phyloP scores from a whole-genome alignment of 2,113 vertebrate species.

The Pristiophorus japonicus region DNA sequence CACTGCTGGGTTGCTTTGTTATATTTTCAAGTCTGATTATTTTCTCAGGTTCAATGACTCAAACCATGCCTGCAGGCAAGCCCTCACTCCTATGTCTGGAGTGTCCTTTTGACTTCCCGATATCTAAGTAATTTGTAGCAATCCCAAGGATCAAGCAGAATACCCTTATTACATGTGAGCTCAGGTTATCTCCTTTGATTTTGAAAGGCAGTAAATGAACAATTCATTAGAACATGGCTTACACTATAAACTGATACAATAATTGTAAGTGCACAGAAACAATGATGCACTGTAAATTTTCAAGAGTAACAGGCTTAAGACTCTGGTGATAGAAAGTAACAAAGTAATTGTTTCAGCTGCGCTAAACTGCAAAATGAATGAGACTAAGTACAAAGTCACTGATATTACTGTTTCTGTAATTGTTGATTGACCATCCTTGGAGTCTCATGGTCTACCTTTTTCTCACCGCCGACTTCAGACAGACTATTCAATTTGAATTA shows the following conservation, averaged over 20 bases:
- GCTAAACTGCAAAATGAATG: background rate
- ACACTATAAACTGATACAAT: background rate
- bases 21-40: background rate
- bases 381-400: too few relatives aligned
- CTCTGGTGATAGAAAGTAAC: background rate
- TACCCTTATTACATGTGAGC: background rate
- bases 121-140: background rate
- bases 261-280: background rate
- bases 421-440: background rate
- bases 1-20: background rate
- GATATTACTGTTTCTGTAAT: background rate
- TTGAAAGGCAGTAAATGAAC: background rate
- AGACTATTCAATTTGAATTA: background rate
- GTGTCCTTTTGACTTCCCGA: background rate
- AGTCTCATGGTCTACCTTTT: background rate
- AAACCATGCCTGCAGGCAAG: background rate
- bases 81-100: background rate
- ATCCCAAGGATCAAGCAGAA: background rate
- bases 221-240: background rate
- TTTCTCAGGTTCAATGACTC: background rate
- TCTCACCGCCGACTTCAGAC: background rate
- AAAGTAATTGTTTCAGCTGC: background rate
- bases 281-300: background rate
- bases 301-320: background rate
- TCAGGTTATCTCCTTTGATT: background rate